These are phyloP conservation scores for Scaptomyza polygonia DNA, from an alignment of 2,888 invertebrate species.

Conservation along the genomic window DNA sequence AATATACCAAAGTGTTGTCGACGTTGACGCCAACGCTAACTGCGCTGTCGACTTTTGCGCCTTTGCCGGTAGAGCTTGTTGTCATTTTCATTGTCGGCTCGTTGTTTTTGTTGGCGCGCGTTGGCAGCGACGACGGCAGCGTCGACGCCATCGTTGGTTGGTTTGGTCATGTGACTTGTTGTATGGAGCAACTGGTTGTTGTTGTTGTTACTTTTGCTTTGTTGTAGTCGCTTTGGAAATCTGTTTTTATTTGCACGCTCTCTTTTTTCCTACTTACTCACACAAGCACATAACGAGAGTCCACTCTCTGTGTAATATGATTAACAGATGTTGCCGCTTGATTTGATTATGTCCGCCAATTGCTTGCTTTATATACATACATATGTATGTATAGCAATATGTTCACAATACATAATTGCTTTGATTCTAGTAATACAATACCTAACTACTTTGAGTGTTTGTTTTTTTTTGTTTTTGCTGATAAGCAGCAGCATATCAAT, in stretches of 20 bases:
- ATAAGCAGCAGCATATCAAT: slow-evolving; percentile 65
- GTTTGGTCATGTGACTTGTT: slow-evolving; percentile 79
- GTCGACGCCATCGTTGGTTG: slow-evolving; percentile 69
- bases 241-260: slow-evolving; percentile 77
- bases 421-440: slow-evolving; percentile 48
- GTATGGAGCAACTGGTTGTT: slow-evolving; percentile 78
- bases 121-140: slow-evolving; percentile 53
- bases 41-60: slow-evolving; percentile 30
- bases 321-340: slow-evolving; percentile 66
- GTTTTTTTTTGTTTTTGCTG: slow-evolving; percentile 13
- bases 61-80: slow-evolving; percentile 39
- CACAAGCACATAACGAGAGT: slow-evolving; percentile 13
- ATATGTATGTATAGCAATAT: no score
- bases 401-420: slow-evolving; percentile 19
- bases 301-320: slow-evolving; percentile 62
- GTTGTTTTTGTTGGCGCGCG: slow-evolving; percentile 18
- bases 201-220: slow-evolving; percentile 43
- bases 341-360: slow-evolving; percentile 61
- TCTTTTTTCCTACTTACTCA: slow-evolving; percentile 40
- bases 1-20: slow-evolving; percentile 26
- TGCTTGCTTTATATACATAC: slow-evolving; percentile 21
- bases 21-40: slow-evolving; percentile 8
- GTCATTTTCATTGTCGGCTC: slow-evolving; percentile 52
- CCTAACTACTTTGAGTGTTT: slow-evolving; percentile 47
- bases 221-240: slow-evolving; percentile 75